Conservation (phyloP, 1,140 invertebrate genomes). For the Arion vulgaris region DNA sequence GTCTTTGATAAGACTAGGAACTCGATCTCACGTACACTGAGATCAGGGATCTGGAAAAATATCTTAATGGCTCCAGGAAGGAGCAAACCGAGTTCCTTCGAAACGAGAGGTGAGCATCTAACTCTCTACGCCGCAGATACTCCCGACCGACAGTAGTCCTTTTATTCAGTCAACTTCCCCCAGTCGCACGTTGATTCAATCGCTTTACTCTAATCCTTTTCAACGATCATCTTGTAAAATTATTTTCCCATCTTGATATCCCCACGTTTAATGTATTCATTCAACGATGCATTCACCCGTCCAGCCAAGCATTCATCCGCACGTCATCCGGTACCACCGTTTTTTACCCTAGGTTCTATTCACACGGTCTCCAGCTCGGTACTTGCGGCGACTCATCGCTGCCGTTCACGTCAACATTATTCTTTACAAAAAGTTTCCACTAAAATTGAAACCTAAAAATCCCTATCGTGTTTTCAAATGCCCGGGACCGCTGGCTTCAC, state of each 20-base stretch:
- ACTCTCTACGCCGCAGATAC: too few species aligned
- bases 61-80: too few species aligned
- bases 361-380: neutral
- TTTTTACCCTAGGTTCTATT: neutral
- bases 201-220: neutral
- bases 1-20: too few species aligned
- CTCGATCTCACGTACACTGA: too few species aligned
- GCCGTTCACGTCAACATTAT: neutral
- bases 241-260: neutral
- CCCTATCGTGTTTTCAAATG: neutral
- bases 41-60: too few species aligned
- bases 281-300: neutral
- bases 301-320: neutral
- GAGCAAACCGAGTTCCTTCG: too few species aligned
- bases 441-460: neutral
- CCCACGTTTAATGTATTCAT: slow-evolving; percentile 16
- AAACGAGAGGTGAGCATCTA: too few species aligned
- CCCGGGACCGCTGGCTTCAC: neutral
- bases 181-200: neutral
- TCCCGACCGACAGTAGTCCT: neutral
- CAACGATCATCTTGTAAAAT: slow-evolving; percentile 4
- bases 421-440: neutral
- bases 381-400: neutral
- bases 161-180: neutral
- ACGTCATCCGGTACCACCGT: neutral